phyloP scores from a whole-genome alignment of 2,113 vertebrate species.

The Cottus gobio region DNA sequence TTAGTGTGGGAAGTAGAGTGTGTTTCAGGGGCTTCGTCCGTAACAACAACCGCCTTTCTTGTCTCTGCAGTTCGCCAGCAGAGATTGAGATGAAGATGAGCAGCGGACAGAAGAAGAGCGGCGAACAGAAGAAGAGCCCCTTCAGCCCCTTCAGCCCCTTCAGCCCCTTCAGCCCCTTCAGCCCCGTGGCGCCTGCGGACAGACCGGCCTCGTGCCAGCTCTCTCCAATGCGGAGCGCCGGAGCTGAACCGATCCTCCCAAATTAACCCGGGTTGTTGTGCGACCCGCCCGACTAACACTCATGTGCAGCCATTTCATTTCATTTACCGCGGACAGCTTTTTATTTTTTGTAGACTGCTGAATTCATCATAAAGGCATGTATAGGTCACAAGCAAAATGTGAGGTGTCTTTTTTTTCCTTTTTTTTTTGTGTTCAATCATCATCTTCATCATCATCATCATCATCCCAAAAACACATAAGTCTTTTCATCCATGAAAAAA shows the following conservation, averaged over 20 bases:
- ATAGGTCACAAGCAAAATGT: conserved; percentile 67
- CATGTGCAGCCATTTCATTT: conserved; percentile 62
- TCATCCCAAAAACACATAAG: conserved; percentile 36
- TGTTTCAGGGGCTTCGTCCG: neutral
- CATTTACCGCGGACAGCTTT: conserved; percentile 60
- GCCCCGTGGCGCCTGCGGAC: conserved; percentile 13
- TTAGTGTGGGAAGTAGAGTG: neutral
- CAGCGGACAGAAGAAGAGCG: neutral
- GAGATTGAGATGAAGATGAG: conserved; percentile 80
- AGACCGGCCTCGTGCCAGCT: conserved; percentile 12
- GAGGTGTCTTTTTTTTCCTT: conserved; percentile 56
- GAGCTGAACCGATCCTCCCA: conserved; percentile 13
- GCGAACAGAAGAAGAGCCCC: neutral
- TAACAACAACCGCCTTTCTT: neutral
- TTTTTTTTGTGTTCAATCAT: conserved; percentile 64
- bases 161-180: neutral
- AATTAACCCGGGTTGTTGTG: conserved; percentile 15
- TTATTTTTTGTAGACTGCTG: conserved; percentile 73
- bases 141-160: too few relatives aligned
- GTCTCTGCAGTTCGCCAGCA: conserved; percentile 82
- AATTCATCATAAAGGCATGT: conserved; percentile 74
- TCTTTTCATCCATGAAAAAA: conserved; percentile 53
- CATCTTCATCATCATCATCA: conserved; percentile 29
- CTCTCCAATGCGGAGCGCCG: conserved; percentile 3
- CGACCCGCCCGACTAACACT: conserved; percentile 38